These are phyloP conservation scores for Jordanella pulchra DNA, from an alignment of 2,797 vertebrate genomes.

Conservation along the genomic window DNA sequence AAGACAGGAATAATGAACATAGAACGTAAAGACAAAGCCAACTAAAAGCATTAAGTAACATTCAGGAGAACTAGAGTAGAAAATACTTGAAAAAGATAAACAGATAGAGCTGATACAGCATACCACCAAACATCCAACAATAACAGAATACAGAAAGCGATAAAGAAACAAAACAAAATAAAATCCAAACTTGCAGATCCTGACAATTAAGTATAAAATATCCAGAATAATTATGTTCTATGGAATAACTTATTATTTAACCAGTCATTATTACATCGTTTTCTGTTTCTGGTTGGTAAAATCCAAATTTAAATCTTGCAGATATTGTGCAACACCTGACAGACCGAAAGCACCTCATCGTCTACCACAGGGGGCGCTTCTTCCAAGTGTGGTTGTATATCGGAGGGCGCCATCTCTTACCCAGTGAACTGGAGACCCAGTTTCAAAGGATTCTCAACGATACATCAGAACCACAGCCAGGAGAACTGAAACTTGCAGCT, in stretches of 20 bases:
- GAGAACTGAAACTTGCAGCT: slow-evolving; percentile 87
- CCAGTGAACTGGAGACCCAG: slow-evolving; percentile 89
- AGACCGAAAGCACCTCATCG: slow-evolving; percentile 89
- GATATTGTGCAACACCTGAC: slow-evolving; percentile 87
- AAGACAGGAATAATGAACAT: too few relatives aligned
- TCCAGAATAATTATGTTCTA: background rate
- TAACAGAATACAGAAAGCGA: too few relatives aligned
- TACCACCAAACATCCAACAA: too few relatives aligned
- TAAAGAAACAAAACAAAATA: too few relatives aligned
- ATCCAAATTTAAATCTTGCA: too few relatives aligned
- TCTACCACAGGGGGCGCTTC: slow-evolving; percentile 91
- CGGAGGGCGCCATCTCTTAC: slow-evolving; percentile 85
- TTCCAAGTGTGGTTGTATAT: slow-evolving; percentile 92
- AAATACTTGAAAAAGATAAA: too few relatives aligned
- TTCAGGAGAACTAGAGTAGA: too few relatives aligned
- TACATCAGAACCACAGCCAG: slow-evolving; percentile 82
- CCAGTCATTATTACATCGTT: background rate
- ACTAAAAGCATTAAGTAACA: too few relatives aligned
- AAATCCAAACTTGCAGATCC: too few relatives aligned
- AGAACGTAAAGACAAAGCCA: too few relatives aligned
- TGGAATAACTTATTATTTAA: background rate
- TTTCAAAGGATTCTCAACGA: slow-evolving; percentile 93
- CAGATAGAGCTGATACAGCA: too few relatives aligned
- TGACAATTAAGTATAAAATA: background rate
- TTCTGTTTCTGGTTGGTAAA: background rate